These are phyloP conservation scores for Lepus timidus DNA, from an alignment of 2,113 vertebrate species.

Conservation along the genomic window DNA sequence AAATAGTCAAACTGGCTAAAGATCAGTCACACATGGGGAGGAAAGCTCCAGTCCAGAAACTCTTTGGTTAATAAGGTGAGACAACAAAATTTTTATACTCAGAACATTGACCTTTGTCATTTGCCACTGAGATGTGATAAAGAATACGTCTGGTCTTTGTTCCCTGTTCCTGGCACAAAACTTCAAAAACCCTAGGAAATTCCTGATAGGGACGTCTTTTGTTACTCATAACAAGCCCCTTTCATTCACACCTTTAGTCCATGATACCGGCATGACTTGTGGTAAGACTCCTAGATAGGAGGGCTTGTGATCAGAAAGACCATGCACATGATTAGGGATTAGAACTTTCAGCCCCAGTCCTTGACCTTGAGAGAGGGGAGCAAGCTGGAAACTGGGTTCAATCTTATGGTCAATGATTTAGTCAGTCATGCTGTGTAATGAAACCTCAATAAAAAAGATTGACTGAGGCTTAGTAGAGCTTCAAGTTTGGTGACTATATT, in stretches of 20 bases:
- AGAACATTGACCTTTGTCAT: conserved; percentile 36
- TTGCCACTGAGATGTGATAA: conserved; percentile 37
- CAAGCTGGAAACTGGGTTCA: background rate
- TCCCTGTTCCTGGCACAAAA: background rate
- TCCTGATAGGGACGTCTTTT: background rate
- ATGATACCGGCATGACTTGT: background rate
- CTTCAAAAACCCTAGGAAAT: conserved; percentile 41
- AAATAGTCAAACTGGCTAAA: background rate
- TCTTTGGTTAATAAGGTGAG: conserved; percentile 46
- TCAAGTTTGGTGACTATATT: background rate
- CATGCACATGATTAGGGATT: background rate
- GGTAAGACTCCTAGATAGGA: background rate
- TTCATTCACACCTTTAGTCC: background rate
- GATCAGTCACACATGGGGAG: conserved; percentile 1
- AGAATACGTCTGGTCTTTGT: background rate
- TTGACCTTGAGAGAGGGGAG: background rate
- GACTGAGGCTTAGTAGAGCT: background rate
- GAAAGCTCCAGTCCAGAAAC: conserved; percentile 16
- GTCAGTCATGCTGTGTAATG: background rate
- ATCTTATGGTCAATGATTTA: conserved; percentile 1
- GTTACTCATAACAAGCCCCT: background rate
- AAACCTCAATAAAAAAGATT: background rate
- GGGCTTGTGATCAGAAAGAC: background rate
- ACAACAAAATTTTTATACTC: conserved; percentile 9
- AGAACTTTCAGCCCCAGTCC: background rate